Evolutionary conservation across 1,140 invertebrate genomes (phyloP).

Genomic region (Phenacoccus solenopsis): DNA sequence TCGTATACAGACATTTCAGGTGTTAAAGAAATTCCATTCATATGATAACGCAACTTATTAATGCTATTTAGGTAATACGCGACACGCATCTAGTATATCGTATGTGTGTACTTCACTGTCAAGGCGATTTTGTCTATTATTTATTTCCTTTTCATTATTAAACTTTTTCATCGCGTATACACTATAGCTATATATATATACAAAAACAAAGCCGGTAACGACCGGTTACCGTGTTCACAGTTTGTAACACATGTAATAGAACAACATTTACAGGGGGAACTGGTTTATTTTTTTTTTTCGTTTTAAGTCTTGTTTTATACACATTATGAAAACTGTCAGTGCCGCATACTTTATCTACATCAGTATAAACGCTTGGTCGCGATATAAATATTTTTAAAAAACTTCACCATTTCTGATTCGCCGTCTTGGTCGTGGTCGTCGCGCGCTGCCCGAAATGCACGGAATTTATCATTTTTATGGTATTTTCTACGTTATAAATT

Average conservation of each 20-base stretch:
- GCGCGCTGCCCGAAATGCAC: neutral
- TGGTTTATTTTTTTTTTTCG: neutral
- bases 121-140: slow-evolving; percentile 13
- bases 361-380: slow-evolving; percentile 9
- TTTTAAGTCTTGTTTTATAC: slow-evolving; percentile 10
- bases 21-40: neutral
- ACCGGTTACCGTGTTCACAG: slow-evolving; percentile 14
- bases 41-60: neutral
- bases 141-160: slow-evolving; percentile 13
- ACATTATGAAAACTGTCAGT: slow-evolving; percentile 15
- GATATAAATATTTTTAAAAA: neutral
- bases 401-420: neutral
- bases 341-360: slow-evolving; percentile 16
- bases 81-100: neutral
- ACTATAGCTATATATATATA: neutral
- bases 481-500: slow-evolving; percentile 5
- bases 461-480: slow-evolving; percentile 14
- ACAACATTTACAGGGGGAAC: slow-evolving; percentile 9
- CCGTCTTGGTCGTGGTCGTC: neutral
- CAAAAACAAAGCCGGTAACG: slow-evolving; percentile 8
- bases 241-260: slow-evolving; percentile 17
- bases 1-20: neutral
- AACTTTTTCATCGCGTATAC: neutral
- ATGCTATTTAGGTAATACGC: neutral
- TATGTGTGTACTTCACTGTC: slow-evolving; percentile 5